Percentiles rank a stretch among this genome's conserved stretches.
Conservation (phyloP, 2,888 invertebrate species). For the Drosophila anomalata region DNA sequence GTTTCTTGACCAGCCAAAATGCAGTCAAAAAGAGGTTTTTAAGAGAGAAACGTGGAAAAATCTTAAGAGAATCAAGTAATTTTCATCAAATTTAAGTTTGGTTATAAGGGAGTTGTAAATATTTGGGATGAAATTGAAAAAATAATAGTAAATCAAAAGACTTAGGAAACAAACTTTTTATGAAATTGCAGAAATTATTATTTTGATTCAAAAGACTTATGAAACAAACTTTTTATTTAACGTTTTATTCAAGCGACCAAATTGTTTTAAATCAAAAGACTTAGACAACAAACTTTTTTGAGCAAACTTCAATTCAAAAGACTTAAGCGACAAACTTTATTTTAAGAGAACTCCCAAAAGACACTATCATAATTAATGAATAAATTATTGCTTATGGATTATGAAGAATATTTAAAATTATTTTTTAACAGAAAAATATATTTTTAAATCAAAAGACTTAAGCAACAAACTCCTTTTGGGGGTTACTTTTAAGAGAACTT, state of each 20-base stretch:
- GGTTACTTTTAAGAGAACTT: background rate
- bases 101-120: background rate
- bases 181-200: background rate
- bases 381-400: too few relatives aligned
- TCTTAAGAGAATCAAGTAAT: background rate
- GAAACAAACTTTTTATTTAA: background rate
- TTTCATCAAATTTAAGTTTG: background rate
- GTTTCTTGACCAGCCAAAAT: constrained; percentile 4
- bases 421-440: background rate
- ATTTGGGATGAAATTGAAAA: background rate
- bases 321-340: background rate
- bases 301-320: too few relatives aligned
- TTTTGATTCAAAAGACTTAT: background rate
- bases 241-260: too few relatives aligned
- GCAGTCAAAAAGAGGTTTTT: background rate
- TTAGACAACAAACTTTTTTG: background rate
- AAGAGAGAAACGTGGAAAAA: background rate
- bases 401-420: background rate
- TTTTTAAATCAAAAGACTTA: constrained; percentile 17
- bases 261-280: background rate
- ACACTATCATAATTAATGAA: background rate
- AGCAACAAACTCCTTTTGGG: constrained; percentile 20
- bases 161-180: background rate
- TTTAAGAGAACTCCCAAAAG: background rate
- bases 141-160: background rate